Percentiles rank a stretch among this genome's conserved stretches.
Conservation (phyloP, 2,888 invertebrate genomes). For the Lochmaea capreae region DNA sequence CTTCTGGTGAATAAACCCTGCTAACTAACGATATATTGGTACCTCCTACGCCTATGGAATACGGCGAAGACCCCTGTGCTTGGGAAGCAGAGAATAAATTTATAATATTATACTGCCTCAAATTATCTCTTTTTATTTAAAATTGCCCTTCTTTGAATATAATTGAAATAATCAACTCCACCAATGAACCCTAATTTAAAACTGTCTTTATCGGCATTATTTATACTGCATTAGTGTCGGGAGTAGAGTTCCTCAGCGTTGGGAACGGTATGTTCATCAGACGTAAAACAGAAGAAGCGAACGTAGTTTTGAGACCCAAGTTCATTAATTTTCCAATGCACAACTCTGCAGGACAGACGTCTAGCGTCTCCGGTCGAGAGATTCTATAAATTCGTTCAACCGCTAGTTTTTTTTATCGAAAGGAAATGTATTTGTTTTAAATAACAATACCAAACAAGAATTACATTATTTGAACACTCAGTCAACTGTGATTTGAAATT, state of each 20-base stretch:
- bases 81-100: too few relatives aligned
- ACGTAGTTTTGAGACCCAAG: conserved; percentile 49
- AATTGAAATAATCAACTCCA: neutral
- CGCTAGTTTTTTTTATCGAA: neutral
- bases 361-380: neutral
- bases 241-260: conserved; percentile 44
- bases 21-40: too few relatives aligned
- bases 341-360: conserved; percentile 48
- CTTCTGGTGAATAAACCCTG: too few relatives aligned
- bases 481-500: too few relatives aligned
- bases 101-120: too few relatives aligned
- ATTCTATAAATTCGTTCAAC: neutral
- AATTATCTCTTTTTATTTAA: too few relatives aligned
- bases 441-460: too few relatives aligned
- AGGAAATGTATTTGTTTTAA: too few relatives aligned
- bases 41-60: too few relatives aligned
- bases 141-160: too few relatives aligned
- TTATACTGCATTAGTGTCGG: conserved; percentile 56
- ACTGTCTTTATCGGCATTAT: conserved; percentile 55
- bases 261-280: conserved; percentile 46
- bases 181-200: conserved; percentile 46
- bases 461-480: too few relatives aligned
- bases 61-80: too few relatives aligned
- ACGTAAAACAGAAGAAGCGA: conserved; percentile 45
- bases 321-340: conserved; percentile 57